Conservation (phyloP, 2,113 vertebrate genomes). For the Daphoenositta chrysoptera region DNA sequence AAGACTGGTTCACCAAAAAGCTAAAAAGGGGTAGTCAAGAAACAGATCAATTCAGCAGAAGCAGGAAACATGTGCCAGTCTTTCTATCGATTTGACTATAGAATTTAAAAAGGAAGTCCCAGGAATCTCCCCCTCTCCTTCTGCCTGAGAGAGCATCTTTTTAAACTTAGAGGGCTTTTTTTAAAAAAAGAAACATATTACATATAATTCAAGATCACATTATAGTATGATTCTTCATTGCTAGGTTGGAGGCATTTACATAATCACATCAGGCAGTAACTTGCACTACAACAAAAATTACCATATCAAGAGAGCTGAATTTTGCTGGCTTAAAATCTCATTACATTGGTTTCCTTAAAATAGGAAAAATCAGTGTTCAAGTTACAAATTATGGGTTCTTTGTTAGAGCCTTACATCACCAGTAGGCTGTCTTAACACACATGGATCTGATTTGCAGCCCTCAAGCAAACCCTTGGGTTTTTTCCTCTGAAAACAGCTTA, state of each 20-base stretch:
- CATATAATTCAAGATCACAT: background rate
- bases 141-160: background rate
- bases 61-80: background rate
- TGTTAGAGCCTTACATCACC: background rate
- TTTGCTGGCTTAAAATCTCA: conserved; percentile 1
- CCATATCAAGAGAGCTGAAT: background rate
- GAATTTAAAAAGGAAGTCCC: background rate
- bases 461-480: background rate
- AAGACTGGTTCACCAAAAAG: background rate
- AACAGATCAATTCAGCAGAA: background rate
- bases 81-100: background rate
- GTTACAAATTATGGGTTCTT: background rate
- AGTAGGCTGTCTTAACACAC: background rate
- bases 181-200: background rate
- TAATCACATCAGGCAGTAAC: conserved; percentile 13
- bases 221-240: background rate
- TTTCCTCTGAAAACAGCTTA: background rate
- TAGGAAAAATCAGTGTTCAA: background rate
- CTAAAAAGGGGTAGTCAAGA: background rate
- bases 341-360: background rate
- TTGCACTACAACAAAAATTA: conserved; percentile 6
- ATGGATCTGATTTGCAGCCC: background rate
- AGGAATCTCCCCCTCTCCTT: background rate
- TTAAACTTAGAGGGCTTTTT: background rate
- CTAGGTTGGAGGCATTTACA: conserved; percentile 7